phyloP scores from a whole-genome alignment of 1,140 invertebrate species.

The Drosophila triauraria region DNA sequence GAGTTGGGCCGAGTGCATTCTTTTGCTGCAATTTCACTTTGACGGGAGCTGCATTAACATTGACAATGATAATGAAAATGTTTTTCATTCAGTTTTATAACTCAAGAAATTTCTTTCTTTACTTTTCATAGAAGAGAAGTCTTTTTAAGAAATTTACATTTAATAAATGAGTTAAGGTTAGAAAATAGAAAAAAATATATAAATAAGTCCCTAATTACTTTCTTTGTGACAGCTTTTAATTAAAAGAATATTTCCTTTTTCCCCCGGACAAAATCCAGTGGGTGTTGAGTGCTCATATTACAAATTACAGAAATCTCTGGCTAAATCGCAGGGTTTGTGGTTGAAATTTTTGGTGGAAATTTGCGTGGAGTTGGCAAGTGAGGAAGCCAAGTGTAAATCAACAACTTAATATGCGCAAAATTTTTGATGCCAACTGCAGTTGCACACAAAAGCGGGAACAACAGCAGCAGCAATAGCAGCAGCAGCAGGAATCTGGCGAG shows the following conservation, averaged over 20 bases:
- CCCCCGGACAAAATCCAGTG: neutral
- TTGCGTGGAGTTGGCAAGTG: neutral
- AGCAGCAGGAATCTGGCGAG: constrained; percentile 15
- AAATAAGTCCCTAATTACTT: neutral
- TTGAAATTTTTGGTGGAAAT: constrained; percentile 30
- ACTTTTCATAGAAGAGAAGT: neutral
- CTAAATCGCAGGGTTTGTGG: constrained; percentile 49
- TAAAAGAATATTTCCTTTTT: neutral
- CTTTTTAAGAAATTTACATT: neutral
- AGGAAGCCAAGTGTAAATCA: constrained; percentile 64
- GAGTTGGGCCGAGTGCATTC: constrained; percentile 3
- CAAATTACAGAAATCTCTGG: neutral
- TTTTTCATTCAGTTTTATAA: neutral
- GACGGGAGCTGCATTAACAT: constrained; percentile 44
- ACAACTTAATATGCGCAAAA: constrained; percentile 76
- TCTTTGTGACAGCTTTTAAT: neutral
- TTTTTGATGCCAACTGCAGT: constrained; percentile 55
- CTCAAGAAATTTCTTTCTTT: too few relatives aligned
- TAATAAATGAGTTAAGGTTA: neutral
- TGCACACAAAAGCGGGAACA: constrained; percentile 23
- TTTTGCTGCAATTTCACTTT: constrained; percentile 22
- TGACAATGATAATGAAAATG: constrained; percentile 65
- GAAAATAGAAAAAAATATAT: too few relatives aligned
- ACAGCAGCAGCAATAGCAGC: constrained; percentile 20
- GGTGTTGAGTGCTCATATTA: neutral